Conservation (phyloP, 2,888 invertebrate genomes). For the Formica aserva region DNA sequence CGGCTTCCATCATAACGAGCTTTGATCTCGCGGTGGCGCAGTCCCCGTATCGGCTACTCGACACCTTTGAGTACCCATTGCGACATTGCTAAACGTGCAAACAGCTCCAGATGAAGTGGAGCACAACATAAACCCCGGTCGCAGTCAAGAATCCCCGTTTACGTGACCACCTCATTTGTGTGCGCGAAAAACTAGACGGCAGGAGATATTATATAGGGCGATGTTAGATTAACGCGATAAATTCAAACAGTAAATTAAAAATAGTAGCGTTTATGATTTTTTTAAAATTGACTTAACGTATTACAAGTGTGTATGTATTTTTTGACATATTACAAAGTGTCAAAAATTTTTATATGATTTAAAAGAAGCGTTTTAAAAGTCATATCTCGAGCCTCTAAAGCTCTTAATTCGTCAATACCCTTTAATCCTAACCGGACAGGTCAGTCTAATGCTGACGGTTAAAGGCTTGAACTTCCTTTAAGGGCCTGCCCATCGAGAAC, state of each 20-base stretch:
- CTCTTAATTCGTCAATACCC: slow-evolving; percentile 34
- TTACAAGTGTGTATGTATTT: background rate
- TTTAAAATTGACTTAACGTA: background rate
- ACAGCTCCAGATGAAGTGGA: slow-evolving; percentile 68
- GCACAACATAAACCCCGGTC: slow-evolving; percentile 60
- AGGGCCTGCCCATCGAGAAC: slow-evolving; percentile 67
- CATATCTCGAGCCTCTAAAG: background rate
- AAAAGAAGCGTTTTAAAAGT: slow-evolving; percentile 19
- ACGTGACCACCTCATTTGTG: slow-evolving; percentile 54
- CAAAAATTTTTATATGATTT: background rate
- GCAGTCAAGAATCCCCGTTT: slow-evolving; percentile 66
- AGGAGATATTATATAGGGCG: slow-evolving; percentile 15
- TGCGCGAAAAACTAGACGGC: slow-evolving; percentile 57
- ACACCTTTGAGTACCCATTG: slow-evolving; percentile 77
- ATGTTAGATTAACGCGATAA: background rate
- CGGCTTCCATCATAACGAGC: slow-evolving; percentile 73
- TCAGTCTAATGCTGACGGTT: slow-evolving; percentile 63
- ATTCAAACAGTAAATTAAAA: no score
- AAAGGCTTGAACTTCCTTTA: slow-evolving; percentile 61
- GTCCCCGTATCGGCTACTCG: slow-evolving; percentile 76
- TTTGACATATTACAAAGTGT: background rate
- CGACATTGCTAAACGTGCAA: slow-evolving; percentile 68
- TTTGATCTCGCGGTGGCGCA: slow-evolving; percentile 76
- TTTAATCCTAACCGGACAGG: slow-evolving; percentile 41
- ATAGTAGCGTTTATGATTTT: background rate